phyloP scores from a whole-genome alignment of 2,797 vertebrate genomes.

The Trichosurus vulpecula region DNA sequence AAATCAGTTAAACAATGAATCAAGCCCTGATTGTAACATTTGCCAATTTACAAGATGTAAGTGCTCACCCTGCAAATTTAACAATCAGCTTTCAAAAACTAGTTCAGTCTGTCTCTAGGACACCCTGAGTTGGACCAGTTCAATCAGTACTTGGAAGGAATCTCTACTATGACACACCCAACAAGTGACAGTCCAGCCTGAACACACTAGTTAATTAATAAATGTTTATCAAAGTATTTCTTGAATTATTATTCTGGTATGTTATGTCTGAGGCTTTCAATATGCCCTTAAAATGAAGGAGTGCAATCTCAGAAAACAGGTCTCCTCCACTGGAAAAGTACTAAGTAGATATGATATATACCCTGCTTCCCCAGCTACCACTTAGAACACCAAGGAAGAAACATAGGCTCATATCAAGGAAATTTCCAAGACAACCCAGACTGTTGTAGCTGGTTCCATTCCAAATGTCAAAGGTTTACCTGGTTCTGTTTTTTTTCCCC shows the following conservation, averaged over 20 bases:
- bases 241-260: background rate
- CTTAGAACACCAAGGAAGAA: background rate
- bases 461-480: background rate
- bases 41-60: background rate
- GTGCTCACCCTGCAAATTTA: background rate
- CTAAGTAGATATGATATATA: background rate
- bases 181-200: background rate
- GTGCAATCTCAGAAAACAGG: background rate
- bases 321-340: background rate
- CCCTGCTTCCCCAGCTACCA: background rate
- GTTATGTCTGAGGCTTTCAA: background rate
- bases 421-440: background rate
- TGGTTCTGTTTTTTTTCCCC: background rate
- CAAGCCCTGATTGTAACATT: background rate
- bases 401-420: background rate
- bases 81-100: background rate
- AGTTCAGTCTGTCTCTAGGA: background rate
- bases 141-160: background rate
- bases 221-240: background rate
- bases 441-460: background rate
- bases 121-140: background rate
- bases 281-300: background rate
- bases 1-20: background rate
- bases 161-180: background rate
- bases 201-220: background rate